Evolutionary conservation across 1,140 invertebrate genomes (phyloP).

Genomic region (Lerema accius): DNA sequence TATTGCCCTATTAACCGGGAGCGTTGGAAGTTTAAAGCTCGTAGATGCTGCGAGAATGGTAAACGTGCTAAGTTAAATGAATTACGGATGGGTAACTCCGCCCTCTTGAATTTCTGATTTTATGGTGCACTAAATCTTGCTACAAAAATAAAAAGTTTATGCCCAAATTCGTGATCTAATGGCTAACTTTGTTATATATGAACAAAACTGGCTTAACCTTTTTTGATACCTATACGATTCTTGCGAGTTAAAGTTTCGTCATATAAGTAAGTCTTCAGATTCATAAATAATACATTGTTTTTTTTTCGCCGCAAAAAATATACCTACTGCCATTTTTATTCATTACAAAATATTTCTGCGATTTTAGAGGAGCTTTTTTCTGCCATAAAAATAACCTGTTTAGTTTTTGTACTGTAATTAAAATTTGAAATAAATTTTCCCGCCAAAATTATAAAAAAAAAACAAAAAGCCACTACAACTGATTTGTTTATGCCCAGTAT

Average conservation of each 20-base stretch:
- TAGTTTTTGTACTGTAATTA: no score
- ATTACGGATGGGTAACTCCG: slow-evolving; percentile 69
- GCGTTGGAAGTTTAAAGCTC: slow-evolving; percentile 55
- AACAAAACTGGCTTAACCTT: neutral
- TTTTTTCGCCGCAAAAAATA: neutral
- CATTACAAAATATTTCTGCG: no score
- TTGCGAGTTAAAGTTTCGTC: slow-evolving; percentile 24
- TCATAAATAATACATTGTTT: slow-evolving; percentile 2
- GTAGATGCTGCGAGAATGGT: slow-evolving; percentile 57
- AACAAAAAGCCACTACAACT: neutral
- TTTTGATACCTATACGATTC: slow-evolving; percentile 32
- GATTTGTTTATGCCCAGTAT: neutral
- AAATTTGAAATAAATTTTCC: no score
- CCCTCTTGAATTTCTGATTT: slow-evolving; percentile 64
- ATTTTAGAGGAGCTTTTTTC: no score
- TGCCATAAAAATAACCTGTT: no score
- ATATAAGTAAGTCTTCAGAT: neutral
- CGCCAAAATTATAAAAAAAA: no score
- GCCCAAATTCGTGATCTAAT: slow-evolving; percentile 42
- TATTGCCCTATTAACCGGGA: slow-evolving; percentile 65
- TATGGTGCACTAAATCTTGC: slow-evolving; percentile 66
- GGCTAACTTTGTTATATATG: slow-evolving; percentile 12
- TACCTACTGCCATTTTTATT: neutral
- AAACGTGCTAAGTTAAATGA: slow-evolving; percentile 71
- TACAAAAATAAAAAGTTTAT: slow-evolving; percentile 62